A percentile compares a stretch with the other conserved stretches of the same genome.
phyloP scores from a whole-genome alignment of 64 coral and sea anemone genomes.

The Hydrozoanthus tunicans region DNA sequence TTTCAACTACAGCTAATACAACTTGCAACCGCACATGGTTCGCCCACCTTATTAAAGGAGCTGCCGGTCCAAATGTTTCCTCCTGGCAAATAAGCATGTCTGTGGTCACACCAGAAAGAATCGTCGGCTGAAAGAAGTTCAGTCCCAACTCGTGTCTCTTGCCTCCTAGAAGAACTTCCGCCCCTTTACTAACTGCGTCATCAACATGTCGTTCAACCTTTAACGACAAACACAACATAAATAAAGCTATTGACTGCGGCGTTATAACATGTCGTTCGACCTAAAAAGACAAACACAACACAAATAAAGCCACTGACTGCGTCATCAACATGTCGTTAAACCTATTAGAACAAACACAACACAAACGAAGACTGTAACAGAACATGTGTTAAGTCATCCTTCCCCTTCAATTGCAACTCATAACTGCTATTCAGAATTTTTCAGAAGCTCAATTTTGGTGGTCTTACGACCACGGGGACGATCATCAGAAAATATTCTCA shows the following conservation, averaged over 20 bases:
- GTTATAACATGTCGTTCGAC: too few species aligned
- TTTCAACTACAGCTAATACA: background rate
- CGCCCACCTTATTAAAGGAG: slow-evolving; percentile 83
- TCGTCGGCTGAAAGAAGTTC: slow-evolving; percentile 87
- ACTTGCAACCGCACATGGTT: too few species aligned
- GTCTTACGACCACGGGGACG: too few species aligned
- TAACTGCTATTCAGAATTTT: too few species aligned
- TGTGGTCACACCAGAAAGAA: slow-evolving; percentile 75
- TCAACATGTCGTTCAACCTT: slow-evolving; percentile 92
- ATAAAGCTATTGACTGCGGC: background rate
- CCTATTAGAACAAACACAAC: too few species aligned
- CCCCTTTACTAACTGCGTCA: slow-evolving; percentile 81
- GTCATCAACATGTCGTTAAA: too few species aligned
- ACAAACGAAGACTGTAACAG: too few species aligned
- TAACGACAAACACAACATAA: background rate
- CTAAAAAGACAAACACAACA: too few species aligned
- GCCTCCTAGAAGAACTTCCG: slow-evolving; percentile 78
- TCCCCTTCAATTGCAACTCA: too few species aligned
- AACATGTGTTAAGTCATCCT: too few species aligned
- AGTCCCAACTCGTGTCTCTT: slow-evolving; percentile 73
- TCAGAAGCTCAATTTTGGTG: too few species aligned
- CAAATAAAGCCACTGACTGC: background rate
- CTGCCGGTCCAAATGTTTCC: slow-evolving; percentile 95
- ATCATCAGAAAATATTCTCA: too few species aligned
- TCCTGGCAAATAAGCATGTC: slow-evolving; percentile 93